phyloP scores from a whole-genome alignment of 2,888 invertebrate genomes.

The Drosophila merina region DNA sequence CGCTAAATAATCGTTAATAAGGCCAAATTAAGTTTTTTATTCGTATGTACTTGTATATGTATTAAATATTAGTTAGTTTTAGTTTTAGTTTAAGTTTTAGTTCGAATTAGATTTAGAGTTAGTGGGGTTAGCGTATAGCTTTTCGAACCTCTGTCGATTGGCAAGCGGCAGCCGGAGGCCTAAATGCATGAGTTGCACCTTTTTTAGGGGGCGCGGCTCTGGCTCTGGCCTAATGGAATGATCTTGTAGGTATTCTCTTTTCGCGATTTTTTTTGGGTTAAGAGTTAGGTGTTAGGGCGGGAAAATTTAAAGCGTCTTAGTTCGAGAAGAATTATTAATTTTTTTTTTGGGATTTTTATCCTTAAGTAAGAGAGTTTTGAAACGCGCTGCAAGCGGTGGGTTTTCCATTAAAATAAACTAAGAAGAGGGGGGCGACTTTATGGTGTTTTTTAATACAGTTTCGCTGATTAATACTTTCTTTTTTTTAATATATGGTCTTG shows the following conservation, averaged over 20 bases:
- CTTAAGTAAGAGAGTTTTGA: slow-evolving; percentile 58
- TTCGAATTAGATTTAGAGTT: slow-evolving; percentile 45
- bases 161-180: slow-evolving; percentile 64
- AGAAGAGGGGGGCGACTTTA: slow-evolving; percentile 20
- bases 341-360: slow-evolving; percentile 5
- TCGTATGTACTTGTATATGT: slow-evolving; percentile 44
- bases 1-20: slow-evolving; percentile 80
- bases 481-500: slow-evolving; percentile 10
- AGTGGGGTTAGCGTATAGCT: slow-evolving; percentile 46
- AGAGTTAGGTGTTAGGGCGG: slow-evolving; percentile 19
- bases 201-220: slow-evolving; percentile 56
- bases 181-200: slow-evolving; percentile 70
- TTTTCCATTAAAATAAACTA: slow-evolving; percentile 56
- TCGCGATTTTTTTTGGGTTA: slow-evolving; percentile 32
- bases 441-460: slow-evolving; percentile 52
- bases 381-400: slow-evolving; percentile 77
- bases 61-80: slow-evolving; percentile 43
- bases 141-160: slow-evolving; percentile 54
- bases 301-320: slow-evolving; percentile 26
- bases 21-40: slow-evolving; percentile 81
- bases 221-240: slow-evolving; percentile 77
- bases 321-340: slow-evolving; percentile 11
- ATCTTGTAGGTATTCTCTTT: slow-evolving; percentile 71
- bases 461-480: slow-evolving; percentile 52
- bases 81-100: slow-evolving; percentile 38